Percentiles rank a stretch among this genome's conserved stretches.
These are phyloP conservation scores for Andricus curvator DNA, from an alignment of 2,888 invertebrate species.

Conservation along the genomic window DNA sequence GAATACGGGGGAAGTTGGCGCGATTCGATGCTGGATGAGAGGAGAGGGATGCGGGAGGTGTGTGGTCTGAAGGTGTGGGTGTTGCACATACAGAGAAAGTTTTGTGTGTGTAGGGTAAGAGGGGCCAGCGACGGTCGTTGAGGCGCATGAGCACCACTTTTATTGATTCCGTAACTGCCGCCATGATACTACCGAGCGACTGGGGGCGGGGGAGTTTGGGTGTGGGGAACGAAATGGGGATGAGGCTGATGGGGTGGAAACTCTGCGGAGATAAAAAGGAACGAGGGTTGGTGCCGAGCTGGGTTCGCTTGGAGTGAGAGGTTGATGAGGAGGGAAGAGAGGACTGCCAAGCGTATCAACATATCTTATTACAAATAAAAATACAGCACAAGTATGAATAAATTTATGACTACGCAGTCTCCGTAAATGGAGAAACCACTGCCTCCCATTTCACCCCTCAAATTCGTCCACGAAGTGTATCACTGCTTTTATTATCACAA, in stretches of 20 bases:
- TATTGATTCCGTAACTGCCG: slow-evolving; percentile 79
- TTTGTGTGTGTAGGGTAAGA: slow-evolving; percentile 51
- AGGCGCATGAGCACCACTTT: slow-evolving; percentile 79
- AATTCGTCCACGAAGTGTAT: background rate
- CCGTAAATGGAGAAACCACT: slow-evolving; percentile 45
- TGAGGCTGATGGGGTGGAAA: slow-evolving; percentile 79
- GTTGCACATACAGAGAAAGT: slow-evolving; percentile 38
- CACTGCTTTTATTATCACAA: slow-evolving; percentile 9
- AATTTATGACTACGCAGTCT: slow-evolving; percentile 72
- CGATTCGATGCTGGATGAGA: slow-evolving; percentile 69
- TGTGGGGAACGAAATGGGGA: slow-evolving; percentile 62
- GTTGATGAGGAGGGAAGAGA: slow-evolving; percentile 60
- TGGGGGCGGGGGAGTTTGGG: slow-evolving; percentile 55
- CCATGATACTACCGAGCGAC: slow-evolving; percentile 75
- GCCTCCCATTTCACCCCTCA: slow-evolving; percentile 17
- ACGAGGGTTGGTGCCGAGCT: slow-evolving; percentile 74
- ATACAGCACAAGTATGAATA: slow-evolving; percentile 76
- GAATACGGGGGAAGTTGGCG: slow-evolving; percentile 70
- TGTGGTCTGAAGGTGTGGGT: slow-evolving; percentile 48
- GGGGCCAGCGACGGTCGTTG: slow-evolving; percentile 69
- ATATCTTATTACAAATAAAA: slow-evolving; percentile 76
- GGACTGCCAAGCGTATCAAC: slow-evolving; percentile 71
- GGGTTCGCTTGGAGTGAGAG: slow-evolving; percentile 56
- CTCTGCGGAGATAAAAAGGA: slow-evolving; percentile 78
- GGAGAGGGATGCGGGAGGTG: slow-evolving; percentile 47